Conservation (phyloP, 1,140 invertebrate species). For the Ceratina australensis region DNA sequence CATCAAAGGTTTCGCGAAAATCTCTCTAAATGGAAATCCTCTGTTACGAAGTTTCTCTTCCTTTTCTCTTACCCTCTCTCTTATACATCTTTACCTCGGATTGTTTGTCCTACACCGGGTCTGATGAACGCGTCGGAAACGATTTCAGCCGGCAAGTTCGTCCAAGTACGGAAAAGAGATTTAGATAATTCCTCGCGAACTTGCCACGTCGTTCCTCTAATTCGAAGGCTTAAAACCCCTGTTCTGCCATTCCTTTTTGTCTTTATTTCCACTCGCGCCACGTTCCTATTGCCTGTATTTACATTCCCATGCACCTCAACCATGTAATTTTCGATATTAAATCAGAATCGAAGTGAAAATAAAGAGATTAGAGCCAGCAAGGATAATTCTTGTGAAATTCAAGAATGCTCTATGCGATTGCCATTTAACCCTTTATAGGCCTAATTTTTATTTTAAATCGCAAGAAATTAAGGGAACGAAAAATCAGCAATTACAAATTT, state of each 20-base stretch:
- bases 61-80: slow-evolving; percentile 17
- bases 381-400: too few relatives aligned
- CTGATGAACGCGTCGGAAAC: slow-evolving; percentile 53
- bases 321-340: too few relatives aligned
- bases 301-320: too few relatives aligned
- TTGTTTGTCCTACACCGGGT: slow-evolving; percentile 30
- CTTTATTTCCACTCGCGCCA: neutral
- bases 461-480: too few relatives aligned
- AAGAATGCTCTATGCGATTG: slow-evolving; percentile 23
- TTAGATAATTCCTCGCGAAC: slow-evolving; percentile 57
- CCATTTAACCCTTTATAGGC: too few relatives aligned
- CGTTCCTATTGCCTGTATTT: too few relatives aligned
- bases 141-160: slow-evolving; percentile 45
- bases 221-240: slow-evolving; percentile 39
- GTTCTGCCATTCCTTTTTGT: neutral
- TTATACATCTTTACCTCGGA: slow-evolving; percentile 48
- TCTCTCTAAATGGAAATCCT: slow-evolving; percentile 73
- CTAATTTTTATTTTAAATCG: too few relatives aligned
- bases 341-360: too few relatives aligned
- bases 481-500: too few relatives aligned
- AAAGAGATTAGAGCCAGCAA: too few relatives aligned
- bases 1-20: slow-evolving; percentile 53
- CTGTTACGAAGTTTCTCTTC: slow-evolving; percentile 63
- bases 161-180: slow-evolving; percentile 37
- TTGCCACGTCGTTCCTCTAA: slow-evolving; percentile 50